Evolutionary conservation across 2,113 vertebrate genomes (phyloP).

Genomic region (Electrona antarctica): DNA sequence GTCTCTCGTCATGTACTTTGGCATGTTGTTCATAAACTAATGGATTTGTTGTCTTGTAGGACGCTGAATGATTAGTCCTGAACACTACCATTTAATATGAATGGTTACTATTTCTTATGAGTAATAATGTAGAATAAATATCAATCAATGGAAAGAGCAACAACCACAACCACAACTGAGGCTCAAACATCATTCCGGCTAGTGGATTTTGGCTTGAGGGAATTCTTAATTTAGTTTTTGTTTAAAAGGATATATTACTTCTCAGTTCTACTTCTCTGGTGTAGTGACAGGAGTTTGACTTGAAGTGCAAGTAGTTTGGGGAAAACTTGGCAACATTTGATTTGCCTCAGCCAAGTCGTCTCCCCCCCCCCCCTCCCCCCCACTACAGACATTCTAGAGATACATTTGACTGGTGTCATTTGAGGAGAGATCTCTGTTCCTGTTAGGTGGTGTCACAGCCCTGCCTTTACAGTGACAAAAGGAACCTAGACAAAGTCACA

Average conservation of each 20-base stretch:
- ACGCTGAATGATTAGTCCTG: constrained; percentile 9
- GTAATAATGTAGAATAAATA: constrained; percentile 30
- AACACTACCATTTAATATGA: constrained; percentile 2
- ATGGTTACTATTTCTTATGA: constrained; percentile 21
- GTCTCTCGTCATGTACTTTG: constrained; percentile 41
- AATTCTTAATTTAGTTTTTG: neutral
- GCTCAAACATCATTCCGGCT: constrained; percentile 9
- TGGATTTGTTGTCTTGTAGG: constrained; percentile 24
- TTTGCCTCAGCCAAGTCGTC: neutral
- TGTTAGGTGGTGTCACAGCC: constrained; percentile 27
- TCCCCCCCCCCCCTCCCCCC: too few relatives aligned
- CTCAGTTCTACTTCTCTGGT: neutral
- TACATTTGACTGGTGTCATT: constrained; percentile 64
- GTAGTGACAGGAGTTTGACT: too few relatives aligned
- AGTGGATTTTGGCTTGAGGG: constrained; percentile 11
- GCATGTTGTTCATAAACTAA: constrained; percentile 12
- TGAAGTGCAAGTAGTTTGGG: too few relatives aligned
- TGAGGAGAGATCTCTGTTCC: constrained; percentile 33
- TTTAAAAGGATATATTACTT: too few relatives aligned
- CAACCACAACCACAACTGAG: constrained; percentile 20
- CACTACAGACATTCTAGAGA: constrained; percentile 26
- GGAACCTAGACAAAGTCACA: constrained; percentile 39
- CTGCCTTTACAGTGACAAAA: constrained; percentile 48
- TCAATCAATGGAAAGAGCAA: constrained; percentile 39
- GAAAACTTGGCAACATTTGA: too few relatives aligned